Evolutionary conservation across 2,113 vertebrate genomes (phyloP), one percentile per base, ranked within the genome.

Genomic region (Mastomys coucha): DNA sequence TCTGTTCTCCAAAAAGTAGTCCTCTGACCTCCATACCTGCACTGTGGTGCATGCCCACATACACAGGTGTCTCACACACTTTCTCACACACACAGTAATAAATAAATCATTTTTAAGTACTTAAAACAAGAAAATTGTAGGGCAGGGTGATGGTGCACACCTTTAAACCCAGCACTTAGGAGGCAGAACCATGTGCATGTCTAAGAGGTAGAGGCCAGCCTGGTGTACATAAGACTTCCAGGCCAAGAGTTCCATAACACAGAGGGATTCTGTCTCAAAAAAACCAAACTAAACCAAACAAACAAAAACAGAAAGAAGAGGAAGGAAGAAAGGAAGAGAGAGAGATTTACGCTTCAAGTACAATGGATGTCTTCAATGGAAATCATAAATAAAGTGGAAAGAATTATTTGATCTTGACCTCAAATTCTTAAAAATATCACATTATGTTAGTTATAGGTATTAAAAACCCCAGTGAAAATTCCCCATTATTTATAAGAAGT

Each of bases 401-500:
- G 67, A 96, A 96, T 87, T 89, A 88, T 17, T 85, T 85, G 51
- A 70, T 94, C 39, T 94, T 94, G 89, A 91, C 42, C 42, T 86
- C 92, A 28, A 91, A 93, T 95, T 73, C 13, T 17, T 36, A 78
- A 96, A 96, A 93, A 91, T 89, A 58, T 78, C 94, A 60, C 86
- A 49, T 86, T 86, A 86, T 95, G 77, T 82, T 93, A 93, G 90
- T 97, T 93, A 92, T 81, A 89, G 81, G n/a, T 69, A 45, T 96
- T 33, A 70, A 95, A 96, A 96, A 91, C 65, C 69, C 84, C 76
- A 97, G 45, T 72, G 81, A 96, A 95, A 95, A 92, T 56, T 65
- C 73, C 24, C 82, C 91, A 33, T 93, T 97, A 95, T 94, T 97
- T 96, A 97, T 45, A 93, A 91, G 53, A 97, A 92, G 51, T 58